Evolutionary conservation across 2,113 vertebrate genomes (phyloP), one percentile per base, ranked within the genome.

Genomic region (Spea bombifrons): DNA sequence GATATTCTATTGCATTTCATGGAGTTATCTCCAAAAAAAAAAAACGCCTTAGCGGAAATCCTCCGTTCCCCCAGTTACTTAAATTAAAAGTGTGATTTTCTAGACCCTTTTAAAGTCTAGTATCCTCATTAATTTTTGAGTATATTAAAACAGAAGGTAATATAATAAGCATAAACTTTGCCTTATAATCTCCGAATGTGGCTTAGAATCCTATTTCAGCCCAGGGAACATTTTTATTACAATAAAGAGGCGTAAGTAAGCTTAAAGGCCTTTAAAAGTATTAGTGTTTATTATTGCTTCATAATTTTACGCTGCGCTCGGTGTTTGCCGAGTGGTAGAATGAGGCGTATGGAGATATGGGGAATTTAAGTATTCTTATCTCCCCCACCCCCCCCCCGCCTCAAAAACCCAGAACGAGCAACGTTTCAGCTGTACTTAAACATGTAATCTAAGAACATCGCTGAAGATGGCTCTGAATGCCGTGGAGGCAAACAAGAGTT

Each of bases 131-230:
- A 80, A 80, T 73, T 73, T 61, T 48, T 44, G 64, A 80, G 77
- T 80, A 67, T 73, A 80, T 80, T 80, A 80, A 80, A 80, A 72
- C 63, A 73, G 70, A 73, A 73, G 48, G 77, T 80, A 68, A 73
- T 80, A 73, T 80, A 80, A 80, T 73, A 66, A 73, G 71, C 50
- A 17, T 10, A 12, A 49, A 66, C 70, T 73, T 73, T 59, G 70
- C 77, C 64, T 55, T n/a, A n/a, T 53, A 73, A 78, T 78, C 76
- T 79, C 49, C 76, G 73, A 79, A 73, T 68, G 77, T 47, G 77
- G 50, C 70, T 73, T 7, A 13, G 76, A 79, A 66, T 79, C 76
- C 61, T 79, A 73, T 80, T 67, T 80, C 77, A 73, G 69, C 77
- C 45, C 8, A 4, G 70, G 63, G 77, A 78, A 73, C 71, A 17